Conservation (phyloP, 2,888 invertebrate species). For the Meghimatium bilineatum region DNA sequence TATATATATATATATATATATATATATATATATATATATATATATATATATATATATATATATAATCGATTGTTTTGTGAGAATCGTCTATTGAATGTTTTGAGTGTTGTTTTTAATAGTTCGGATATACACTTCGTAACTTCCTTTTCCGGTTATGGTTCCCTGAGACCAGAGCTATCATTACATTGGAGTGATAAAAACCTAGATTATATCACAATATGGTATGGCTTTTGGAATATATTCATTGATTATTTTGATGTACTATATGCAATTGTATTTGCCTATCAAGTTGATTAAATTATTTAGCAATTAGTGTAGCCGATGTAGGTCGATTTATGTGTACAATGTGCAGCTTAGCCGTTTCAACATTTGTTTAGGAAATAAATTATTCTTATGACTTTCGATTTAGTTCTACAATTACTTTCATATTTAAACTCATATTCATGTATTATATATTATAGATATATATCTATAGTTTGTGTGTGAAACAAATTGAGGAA, state of each 20-base stretch:
- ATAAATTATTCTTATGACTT: no score
- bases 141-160: slow-evolving; percentile 45
- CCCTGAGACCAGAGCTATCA: slow-evolving; percentile 43
- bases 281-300: not conserved
- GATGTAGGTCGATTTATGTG: not conserved
- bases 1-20: no score
- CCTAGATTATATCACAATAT: slow-evolving; percentile 36
- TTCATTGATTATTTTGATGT: slow-evolving; percentile 10
- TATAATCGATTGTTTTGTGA: not conserved
- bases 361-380: no score
- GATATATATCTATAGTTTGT: no score
- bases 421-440: no score
- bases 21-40: no score
- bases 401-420: no score
- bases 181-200: slow-evolving; percentile 16
- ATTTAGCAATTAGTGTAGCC: not conserved
- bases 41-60: no score
- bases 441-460: no score
- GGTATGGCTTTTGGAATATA: slow-evolving; percentile 18
- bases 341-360: not conserved
- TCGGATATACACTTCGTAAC: not conserved
- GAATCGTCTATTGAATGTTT: not conserved
- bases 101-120: not conserved
- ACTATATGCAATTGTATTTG: slow-evolving; percentile 20
- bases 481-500: no score